Evolutionary conservation across 2,888 invertebrate species (phyloP).

Genomic region (Epinotia demarniana): DNA sequence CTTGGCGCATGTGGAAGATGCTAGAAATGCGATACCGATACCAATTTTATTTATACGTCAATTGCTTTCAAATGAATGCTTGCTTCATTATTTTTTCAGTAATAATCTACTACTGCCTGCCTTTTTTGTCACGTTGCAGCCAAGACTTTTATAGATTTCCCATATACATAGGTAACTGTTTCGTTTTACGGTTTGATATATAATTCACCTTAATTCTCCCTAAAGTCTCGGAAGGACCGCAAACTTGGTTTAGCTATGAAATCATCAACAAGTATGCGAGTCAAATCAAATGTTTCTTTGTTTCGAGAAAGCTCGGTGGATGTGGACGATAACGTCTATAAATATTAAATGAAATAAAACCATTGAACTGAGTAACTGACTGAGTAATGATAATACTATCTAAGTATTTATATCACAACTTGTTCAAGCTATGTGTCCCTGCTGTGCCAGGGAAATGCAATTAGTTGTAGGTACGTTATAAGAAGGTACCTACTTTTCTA

Average conservation of each 20-base stretch:
- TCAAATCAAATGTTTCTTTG: conserved; percentile 6
- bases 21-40: background rate
- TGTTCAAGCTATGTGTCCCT: no score
- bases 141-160: conserved; percentile 10
- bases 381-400: background rate
- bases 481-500: no score
- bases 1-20: background rate
- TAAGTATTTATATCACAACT: background rate
- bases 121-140: conserved; percentile 7
- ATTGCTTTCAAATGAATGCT: no score
- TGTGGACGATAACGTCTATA: background rate
- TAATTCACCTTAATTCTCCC: conserved; percentile 18
- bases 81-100: conserved; percentile 20
- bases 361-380: background rate
- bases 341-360: background rate
- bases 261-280: background rate
- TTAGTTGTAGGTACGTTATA: no score
- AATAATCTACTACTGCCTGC: conserved; percentile 13
- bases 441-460: no score
- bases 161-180: conserved; percentile 23
- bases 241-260: background rate
- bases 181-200: conserved; percentile 15
- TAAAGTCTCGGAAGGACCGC: background rate
- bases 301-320: background rate
- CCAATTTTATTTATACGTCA: background rate